Base-by-base conservation (phyloP, 2,113 vertebrate genomes). In the Scomber colias region DNA sequence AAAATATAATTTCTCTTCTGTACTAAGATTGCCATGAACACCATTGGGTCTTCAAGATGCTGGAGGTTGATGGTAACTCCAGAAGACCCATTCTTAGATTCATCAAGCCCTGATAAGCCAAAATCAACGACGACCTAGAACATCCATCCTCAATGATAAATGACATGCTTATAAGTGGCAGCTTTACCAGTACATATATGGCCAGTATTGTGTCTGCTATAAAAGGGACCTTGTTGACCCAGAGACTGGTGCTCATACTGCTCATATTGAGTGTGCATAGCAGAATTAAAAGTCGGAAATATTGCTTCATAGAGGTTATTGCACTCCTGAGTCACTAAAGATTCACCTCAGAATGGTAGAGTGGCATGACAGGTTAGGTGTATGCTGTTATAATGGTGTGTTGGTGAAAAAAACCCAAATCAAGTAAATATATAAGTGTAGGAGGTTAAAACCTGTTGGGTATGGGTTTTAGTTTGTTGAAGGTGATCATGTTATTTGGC, bases 361-460 rank as follows among this genome's bases (percentile, higher is more conserved):
- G 62, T 48, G 31, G 31, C 31, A 35, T 7, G 5, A 35, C 31
- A 49, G 44, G 62, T 65, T 65, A 16, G 62, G 45, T 48, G 45
- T 65, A 24, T 14, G 62, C 31, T 19, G 49, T 65, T 27, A 65
- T 13, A 65, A 49, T 65, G 62, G 62, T 65, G 62, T 65, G 2
- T 30, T 65, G 62, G 45, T 49, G 0, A 65, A 65, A 65, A 48
- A 49, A 19, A 27, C 24, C 24, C 44, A 63, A 14, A n/a, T 61
- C 6, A 61, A 61, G 15, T 61, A 61, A 61, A 35, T 35, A 35
- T 35, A 3, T 6, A 35, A 35, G 7, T 35, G 31, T 35, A 35
- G 31, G 31, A 6, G 31, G 5, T 35, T 35, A 35, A 35, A 35
- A 35, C 31, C 7, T 35, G 31, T 35, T 35, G 31, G 31, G 31